Conservation (phyloP, 2,113 vertebrate species). For the Gnathonemus longibarbis region DNA sequence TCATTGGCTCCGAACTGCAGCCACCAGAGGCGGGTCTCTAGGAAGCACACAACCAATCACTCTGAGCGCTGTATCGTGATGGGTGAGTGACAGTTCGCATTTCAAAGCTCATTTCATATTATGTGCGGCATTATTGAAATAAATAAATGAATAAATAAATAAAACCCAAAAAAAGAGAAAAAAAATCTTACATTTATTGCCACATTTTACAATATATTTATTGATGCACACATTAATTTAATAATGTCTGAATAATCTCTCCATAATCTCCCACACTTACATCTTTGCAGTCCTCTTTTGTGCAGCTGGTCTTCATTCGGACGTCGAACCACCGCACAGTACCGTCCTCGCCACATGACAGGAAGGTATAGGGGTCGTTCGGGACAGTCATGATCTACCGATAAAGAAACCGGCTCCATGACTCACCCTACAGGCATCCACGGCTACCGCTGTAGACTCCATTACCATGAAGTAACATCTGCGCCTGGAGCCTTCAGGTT, state of each 20-base stretch:
- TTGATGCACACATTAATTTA: too few species aligned
- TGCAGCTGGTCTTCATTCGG: conserved; percentile 92
- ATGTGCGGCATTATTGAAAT: neutral
- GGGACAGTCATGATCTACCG: conserved; percentile 94
- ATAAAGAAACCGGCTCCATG: conserved; percentile 1
- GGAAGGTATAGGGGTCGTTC: conserved; percentile 94
- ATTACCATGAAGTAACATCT: neutral
- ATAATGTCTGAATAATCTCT: neutral
- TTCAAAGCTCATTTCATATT: neutral
- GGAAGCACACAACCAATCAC: neutral
- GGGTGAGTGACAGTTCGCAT: neutral
- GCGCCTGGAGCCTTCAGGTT: neutral
- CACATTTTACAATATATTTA: neutral
- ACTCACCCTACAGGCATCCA: neutral
- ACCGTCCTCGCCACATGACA: conserved; percentile 96
- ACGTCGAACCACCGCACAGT: conserved; percentile 97
- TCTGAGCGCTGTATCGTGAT: neutral
- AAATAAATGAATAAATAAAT: neutral
- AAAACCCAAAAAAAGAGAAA: neutral
- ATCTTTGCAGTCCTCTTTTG: conserved; percentile 98
- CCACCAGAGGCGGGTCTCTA: neutral
- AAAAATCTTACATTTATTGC: neutral
- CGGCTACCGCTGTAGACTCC: too few species aligned
- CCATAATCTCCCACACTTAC: conserved; percentile 58
- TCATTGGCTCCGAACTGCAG: neutral